These are phyloP conservation scores for Watersipora subatra DNA, from an alignment of 1,140 invertebrate genomes.

Conservation along the genomic window DNA sequence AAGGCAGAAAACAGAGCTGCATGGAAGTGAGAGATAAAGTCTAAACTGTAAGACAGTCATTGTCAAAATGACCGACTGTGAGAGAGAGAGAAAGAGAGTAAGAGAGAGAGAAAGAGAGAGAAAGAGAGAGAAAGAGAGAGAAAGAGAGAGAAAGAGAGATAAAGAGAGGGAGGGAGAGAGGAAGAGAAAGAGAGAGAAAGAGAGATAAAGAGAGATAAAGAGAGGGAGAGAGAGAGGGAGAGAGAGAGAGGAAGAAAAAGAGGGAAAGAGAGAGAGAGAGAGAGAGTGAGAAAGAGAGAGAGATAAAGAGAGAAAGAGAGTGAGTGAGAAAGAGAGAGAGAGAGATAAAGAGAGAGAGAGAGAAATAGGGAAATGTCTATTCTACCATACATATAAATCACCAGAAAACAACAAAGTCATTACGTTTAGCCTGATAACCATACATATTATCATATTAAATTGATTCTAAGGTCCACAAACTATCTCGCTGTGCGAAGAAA, in stretches of 20 bases:
- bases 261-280: constrained; percentile 44
- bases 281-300: too few relatives aligned
- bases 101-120: constrained; percentile 38
- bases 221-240: constrained; percentile 57
- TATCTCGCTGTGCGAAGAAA: too few relatives aligned
- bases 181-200: constrained; percentile 42
- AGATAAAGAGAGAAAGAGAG: too few relatives aligned
- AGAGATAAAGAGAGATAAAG: too few relatives aligned
- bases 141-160: too few relatives aligned
- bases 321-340: too few relatives aligned
- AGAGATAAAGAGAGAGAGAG: too few relatives aligned
- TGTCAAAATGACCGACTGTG: too few relatives aligned
- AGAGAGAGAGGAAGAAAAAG: constrained; percentile 70
- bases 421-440: constrained; percentile 3
- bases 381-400: background rate
- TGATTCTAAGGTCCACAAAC: too few relatives aligned
- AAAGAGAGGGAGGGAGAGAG: constrained; percentile 41
- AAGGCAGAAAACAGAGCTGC: too few relatives aligned
- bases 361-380: constrained; percentile 42
- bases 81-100: constrained; percentile 17
- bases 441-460: constrained; percentile 10
- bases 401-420: constrained; percentile 1
- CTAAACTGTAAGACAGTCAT: too few relatives aligned
- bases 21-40: too few relatives aligned
- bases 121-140: constrained; percentile 8